These are phyloP conservation scores for Pteromalus puparum DNA, from an alignment of 1,140 invertebrate genomes.

Conservation along the genomic window DNA sequence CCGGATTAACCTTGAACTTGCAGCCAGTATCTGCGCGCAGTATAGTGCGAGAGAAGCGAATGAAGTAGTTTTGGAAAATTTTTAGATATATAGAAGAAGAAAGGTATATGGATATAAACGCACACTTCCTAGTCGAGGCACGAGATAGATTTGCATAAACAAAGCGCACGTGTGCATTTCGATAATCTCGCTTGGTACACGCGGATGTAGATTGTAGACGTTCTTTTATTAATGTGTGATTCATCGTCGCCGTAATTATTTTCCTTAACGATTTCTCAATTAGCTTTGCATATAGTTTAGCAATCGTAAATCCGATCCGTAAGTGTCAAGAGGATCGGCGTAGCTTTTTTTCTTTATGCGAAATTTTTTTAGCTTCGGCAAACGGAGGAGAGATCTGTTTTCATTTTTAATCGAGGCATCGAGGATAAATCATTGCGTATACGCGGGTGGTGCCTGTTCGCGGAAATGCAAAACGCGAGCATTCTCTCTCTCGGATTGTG, in stretches of 20 bases:
- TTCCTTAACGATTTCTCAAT: background rate
- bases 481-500: background rate
- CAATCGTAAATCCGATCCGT: background rate
- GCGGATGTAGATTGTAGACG: background rate
- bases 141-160: background rate
- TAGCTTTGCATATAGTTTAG: background rate
- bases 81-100: background rate
- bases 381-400: slow-evolving; percentile 19
- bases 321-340: too few relatives aligned
- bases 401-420: background rate
- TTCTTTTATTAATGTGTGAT: background rate
- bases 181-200: background rate
- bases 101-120: too few relatives aligned
- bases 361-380: too few relatives aligned
- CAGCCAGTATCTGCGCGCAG: background rate
- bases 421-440: background rate
- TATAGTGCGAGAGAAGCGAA: too few relatives aligned
- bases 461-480: background rate
- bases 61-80: background rate
- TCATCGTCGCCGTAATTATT: background rate
- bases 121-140: background rate
- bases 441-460: background rate
- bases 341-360: too few relatives aligned
- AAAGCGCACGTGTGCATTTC: background rate
- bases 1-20: slow-evolving; percentile 40